Evolutionary conservation across 1,140 invertebrate genomes (phyloP), one percentile per base, ranked within the genome.

Genomic region (Pentalonia nigronervosa): DNA sequence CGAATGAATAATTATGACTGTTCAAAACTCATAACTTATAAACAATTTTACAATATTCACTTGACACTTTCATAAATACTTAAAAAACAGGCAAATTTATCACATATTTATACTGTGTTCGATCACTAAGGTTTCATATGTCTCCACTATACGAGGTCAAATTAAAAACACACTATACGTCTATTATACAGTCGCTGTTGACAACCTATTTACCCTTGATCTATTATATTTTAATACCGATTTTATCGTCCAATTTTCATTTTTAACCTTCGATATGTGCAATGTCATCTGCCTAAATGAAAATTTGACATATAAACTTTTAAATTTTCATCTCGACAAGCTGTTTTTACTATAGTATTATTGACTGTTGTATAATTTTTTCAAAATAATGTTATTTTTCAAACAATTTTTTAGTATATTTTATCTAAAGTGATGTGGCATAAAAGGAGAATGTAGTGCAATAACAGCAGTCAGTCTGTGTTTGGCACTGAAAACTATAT

Each of bases 141-240:
- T 23, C 50, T 50, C 30, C 30, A 34, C 30, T n/a, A 23, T 21
- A 50, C 88, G 48, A 90, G 88, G 88, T 90, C 88, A 90, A n/a
- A 90, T 53, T 34, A 53, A 90, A 48, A 56, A 50, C 11, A 25
- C 86, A 47, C 50, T 90, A 41, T 41, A 41, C 41, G 41, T 41
- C 41, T 90, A 7, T 23, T 86, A 86, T 41, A 90, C n/a, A 50
- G 7, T 50, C 81, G 41, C 48, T n/a, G n/a, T 90, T 53, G 48
- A 50, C 88, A 50, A 53, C 88, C 88, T 41, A 67, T 25, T 60
- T 90, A 90, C 89, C 89, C 89, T 90, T 60, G 88, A 67, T 53
- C 53, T 60, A 60, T 90, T 67, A 90, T 90, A 17, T 36, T 67
- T 47, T 25, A 67, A 90, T 41, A 36, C 41, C 56, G 25, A 67